Conservation (phyloP, 2,888 invertebrate species). For the Callyntrura guangdongensis region DNA sequence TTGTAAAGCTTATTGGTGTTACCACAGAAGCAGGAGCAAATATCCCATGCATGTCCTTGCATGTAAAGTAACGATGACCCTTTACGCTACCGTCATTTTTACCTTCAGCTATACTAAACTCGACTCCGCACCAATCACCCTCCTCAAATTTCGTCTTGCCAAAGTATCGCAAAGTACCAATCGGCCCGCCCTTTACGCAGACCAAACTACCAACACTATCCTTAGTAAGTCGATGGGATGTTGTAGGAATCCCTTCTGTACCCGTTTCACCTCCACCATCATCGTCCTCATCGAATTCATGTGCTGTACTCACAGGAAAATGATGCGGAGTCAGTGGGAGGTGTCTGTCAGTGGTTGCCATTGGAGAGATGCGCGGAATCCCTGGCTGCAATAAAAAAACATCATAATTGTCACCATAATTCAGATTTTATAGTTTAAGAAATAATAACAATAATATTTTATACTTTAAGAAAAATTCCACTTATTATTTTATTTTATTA, state of each 20-base stretch:
- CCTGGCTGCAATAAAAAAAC: slow-evolving; percentile 52
- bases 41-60: slow-evolving; percentile 88
- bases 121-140: slow-evolving; percentile 90
- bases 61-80: slow-evolving; percentile 89
- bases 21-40: slow-evolving; percentile 87
- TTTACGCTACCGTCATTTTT: slow-evolving; percentile 89
- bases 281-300: slow-evolving; percentile 31
- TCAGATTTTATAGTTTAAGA: neutral
- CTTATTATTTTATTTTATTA: too few species aligned
- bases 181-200: slow-evolving; percentile 84
- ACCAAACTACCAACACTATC: slow-evolving; percentile 64
- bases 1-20: neutral
- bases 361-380: slow-evolving; percentile 53
- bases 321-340: slow-evolving; percentile 17
- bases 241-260: neutral
- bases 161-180: slow-evolving; percentile 88
- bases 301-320: slow-evolving; percentile 15
- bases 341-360: slow-evolving; percentile 63
- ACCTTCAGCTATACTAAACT: slow-evolving; percentile 88
- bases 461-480: too few species aligned
- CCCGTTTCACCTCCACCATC: slow-evolving; percentile 16
- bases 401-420: neutral
- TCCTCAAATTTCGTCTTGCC: slow-evolving; percentile 88
- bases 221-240: slow-evolving; percentile 5
- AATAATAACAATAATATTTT: too few species aligned